Evolutionary conservation across 2,113 vertebrate species (phyloP).

Genomic region (Meles meles): DNA sequence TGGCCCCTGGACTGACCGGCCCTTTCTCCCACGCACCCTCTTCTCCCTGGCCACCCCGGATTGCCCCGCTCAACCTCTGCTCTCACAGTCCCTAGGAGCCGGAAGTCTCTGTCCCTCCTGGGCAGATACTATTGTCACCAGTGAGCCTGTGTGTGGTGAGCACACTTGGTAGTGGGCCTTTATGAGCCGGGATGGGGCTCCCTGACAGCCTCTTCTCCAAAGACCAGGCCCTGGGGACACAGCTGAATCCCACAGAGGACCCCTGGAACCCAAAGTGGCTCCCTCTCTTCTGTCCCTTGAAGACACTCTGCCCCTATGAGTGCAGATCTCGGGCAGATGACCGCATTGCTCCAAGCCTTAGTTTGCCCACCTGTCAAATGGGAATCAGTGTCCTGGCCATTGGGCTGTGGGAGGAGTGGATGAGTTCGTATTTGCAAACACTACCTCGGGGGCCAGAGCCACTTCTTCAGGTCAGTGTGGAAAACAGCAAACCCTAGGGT

Average conservation of each 20-base stretch:
- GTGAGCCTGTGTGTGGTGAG: fast-evolving
- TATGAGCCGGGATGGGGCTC: background rate
- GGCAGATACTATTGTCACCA: background rate
- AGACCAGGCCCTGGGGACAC: background rate
- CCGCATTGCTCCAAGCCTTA: background rate
- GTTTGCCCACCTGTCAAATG: background rate
- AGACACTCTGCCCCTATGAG: background rate
- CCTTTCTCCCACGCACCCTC: fast-evolving
- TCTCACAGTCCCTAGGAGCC: conserved; percentile 28
- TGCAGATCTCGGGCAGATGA: background rate
- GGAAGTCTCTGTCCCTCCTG: conserved; percentile 53
- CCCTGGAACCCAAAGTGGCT: background rate
- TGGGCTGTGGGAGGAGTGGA: background rate
- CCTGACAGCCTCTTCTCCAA: too few relatives aligned
- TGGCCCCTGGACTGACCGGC: background rate
- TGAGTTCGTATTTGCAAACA: too few relatives aligned
- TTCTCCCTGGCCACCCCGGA: background rate
- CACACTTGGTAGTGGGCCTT: fast-evolving
- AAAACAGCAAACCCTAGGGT: background rate
- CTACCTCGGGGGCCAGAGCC: fast-evolving
- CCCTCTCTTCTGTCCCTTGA: background rate
- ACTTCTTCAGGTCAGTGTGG: background rate
- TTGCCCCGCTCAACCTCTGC: fast-evolving
- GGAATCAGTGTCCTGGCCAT: background rate
- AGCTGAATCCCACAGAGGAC: fast-evolving